Evolutionary conservation across 2,113 vertebrate species (phyloP).

Genomic region (Alces alces): DNA sequence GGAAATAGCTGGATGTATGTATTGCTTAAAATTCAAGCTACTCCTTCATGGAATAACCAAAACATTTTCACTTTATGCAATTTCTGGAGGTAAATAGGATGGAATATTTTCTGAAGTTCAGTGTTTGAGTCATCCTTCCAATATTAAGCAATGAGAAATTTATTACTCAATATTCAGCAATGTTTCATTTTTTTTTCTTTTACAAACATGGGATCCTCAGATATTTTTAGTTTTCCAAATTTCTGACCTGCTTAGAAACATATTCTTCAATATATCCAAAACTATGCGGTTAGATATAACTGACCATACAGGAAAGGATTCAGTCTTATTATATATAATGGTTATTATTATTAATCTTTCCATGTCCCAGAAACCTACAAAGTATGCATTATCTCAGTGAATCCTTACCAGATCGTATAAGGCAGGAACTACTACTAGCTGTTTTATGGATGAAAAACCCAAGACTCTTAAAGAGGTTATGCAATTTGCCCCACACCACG

Average conservation of each 20-base stretch:
- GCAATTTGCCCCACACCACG: background rate
- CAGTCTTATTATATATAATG: too few relatives aligned
- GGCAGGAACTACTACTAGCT: background rate
- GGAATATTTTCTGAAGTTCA: background rate
- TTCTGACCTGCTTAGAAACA: background rate
- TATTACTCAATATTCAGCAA: background rate
- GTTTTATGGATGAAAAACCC: background rate
- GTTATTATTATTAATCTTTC: background rate
- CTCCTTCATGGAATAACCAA: background rate
- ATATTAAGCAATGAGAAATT: background rate
- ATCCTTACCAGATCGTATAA: background rate
- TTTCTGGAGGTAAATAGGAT: background rate
- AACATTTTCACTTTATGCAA: background rate
- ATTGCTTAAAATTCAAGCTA: background rate
- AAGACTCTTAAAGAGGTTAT: background rate
- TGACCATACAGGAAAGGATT: background rate
- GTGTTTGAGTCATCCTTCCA: background rate
- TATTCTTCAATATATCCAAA: background rate
- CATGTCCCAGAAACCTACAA: background rate
- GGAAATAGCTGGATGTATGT: background rate
- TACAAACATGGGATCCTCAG: background rate
- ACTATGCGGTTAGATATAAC: background rate
- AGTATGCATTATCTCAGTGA: background rate
- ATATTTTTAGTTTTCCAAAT: background rate
- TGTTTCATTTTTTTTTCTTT: background rate